A percentile compares a stretch with the other conserved stretches of the same genome.
Conservation (phyloP, 2,113 vertebrate species). For the Varanus komodoensis region DNA sequence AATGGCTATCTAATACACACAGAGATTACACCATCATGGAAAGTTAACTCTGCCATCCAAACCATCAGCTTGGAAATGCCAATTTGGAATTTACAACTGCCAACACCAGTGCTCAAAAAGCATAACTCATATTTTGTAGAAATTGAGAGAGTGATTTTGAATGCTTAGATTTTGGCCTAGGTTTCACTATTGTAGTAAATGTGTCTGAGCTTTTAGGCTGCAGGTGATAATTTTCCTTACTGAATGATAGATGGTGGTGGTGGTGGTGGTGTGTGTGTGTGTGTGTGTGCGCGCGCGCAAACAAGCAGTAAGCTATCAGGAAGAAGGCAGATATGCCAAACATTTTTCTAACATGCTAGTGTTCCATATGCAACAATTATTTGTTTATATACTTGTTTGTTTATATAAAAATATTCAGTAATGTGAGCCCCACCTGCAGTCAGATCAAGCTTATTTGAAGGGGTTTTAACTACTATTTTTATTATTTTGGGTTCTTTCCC, state of each 20-base stretch:
- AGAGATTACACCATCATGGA: conserved; percentile 3
- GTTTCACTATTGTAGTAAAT: background rate
- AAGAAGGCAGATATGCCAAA: background rate
- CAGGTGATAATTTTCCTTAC: background rate
- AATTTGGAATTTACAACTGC: background rate
- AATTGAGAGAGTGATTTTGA: background rate
- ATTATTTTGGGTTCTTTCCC: background rate
- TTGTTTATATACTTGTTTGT: background rate
- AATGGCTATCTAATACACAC: background rate
- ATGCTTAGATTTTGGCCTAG: background rate
- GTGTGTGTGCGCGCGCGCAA: background rate
- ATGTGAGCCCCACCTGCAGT: background rate
- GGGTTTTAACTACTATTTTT: background rate
- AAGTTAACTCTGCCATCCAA: background rate
- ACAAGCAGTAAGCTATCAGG: background rate
- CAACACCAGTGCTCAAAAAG: background rate
- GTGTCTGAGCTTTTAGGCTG: background rate
- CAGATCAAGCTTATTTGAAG: background rate
- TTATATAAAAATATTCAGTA: background rate
- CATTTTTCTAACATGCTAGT: background rate
- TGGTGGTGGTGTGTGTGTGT: too few species aligned
- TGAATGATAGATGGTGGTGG: background rate
- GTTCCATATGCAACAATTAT: background rate
- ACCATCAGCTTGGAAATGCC: background rate
- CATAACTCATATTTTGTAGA: background rate